phyloP scores from a whole-genome alignment of 2,888 invertebrate genomes.

The Pedicia rivosa region DNA sequence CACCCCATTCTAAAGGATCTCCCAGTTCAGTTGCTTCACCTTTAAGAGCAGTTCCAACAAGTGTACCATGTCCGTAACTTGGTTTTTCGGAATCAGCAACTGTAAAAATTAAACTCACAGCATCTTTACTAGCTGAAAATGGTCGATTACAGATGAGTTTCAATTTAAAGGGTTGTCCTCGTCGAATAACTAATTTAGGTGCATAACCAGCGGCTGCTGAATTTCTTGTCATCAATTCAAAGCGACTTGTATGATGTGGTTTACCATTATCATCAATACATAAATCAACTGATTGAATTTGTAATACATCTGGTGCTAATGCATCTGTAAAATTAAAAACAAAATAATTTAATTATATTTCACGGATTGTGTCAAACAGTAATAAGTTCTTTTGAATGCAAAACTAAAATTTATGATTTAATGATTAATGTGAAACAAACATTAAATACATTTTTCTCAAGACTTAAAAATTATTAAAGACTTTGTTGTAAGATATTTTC shows the following conservation, averaged over 20 bases:
- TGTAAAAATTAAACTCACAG: constrained; percentile 69
- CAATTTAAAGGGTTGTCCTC: constrained; percentile 61
- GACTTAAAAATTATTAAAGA: no score
- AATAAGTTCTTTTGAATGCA: no score
- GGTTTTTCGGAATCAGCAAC: constrained; percentile 57
- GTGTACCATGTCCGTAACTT: constrained; percentile 62
- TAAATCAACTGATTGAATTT: constrained; percentile 56
- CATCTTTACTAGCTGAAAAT: constrained; percentile 58
- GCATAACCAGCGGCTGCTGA: constrained; percentile 27
- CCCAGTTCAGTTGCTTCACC: constrained; percentile 42
- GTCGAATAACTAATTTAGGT: constrained; percentile 56
- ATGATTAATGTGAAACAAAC: no score
- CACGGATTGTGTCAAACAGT: no score
- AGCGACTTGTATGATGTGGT: constrained; percentile 62
- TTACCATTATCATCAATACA: constrained; percentile 57
- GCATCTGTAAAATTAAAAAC: constrained; percentile 23
- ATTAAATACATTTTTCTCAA: no score
- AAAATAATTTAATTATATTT: no score
- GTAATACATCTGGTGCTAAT: constrained; percentile 41
- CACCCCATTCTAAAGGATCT: constrained; percentile 50
- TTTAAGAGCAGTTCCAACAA: constrained; percentile 57
- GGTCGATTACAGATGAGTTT: constrained; percentile 57
- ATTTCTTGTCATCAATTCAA: constrained; percentile 51
- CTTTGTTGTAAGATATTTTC: no score
- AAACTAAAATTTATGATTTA: no score